These are phyloP conservation scores for Limnodromus scolopaceus DNA, from an alignment of 2,797 vertebrate species.

Conservation along the genomic window DNA sequence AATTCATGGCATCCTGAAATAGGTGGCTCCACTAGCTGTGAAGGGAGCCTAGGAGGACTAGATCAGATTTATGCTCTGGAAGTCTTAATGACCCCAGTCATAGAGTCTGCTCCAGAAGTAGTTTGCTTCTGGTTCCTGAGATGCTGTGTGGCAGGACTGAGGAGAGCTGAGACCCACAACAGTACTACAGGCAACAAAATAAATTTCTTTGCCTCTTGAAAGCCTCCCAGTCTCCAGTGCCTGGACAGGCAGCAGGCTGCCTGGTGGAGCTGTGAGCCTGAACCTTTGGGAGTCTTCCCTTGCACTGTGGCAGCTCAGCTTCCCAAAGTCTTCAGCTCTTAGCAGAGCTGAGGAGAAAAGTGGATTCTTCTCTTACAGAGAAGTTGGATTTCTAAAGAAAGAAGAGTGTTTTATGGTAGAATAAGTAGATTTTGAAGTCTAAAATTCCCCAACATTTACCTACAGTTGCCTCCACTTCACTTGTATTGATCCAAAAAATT, in stretches of 20 bases:
- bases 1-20: not conserved
- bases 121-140: not conserved
- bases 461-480: not conserved
- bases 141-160: not conserved
- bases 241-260: not conserved
- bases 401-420: not conserved
- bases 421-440: not conserved
- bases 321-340: not conserved
- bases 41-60: not conserved
- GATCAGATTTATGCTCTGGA: not conserved
- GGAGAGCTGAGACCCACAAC: not conserved
- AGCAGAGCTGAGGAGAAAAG: not conserved
- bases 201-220: not conserved
- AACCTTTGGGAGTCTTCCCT: not conserved
- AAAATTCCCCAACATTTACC: not conserved
- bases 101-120: not conserved
- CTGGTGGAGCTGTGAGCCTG: not conserved
- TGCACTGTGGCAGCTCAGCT: not conserved
- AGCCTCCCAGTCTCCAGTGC: not conserved
- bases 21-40: not conserved
- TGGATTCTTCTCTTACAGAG: not conserved
- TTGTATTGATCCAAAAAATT: not conserved
- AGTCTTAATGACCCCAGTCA: not conserved
- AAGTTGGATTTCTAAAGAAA: not conserved
- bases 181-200: not conserved